Evolutionary conservation across 2,888 invertebrate species (phyloP), one percentile per base, ranked within the genome.

Genomic region (Sphaerophoria taeniata): DNA sequence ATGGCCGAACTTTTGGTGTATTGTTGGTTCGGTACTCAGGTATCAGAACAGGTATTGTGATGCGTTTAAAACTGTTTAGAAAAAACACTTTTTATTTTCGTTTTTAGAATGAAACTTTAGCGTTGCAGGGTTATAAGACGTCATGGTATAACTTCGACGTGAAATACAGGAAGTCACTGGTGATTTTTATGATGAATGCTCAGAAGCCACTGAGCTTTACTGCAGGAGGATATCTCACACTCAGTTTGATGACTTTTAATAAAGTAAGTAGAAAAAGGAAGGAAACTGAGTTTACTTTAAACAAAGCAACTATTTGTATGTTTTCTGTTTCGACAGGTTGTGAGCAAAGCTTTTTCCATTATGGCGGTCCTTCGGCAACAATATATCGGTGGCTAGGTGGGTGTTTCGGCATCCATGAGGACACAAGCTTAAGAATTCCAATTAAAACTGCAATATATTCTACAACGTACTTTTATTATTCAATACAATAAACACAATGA

Each of bases 1-100:
- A 87, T 90, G 14, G 88, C 87, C 1, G 87, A 91, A 43, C 77
- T 91, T 6, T 89, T 90, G 12, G 16, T 89, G 3, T 90, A 90
- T 49, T 90, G 90, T 60, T 90, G 89, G 88, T 89, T 89, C 67
- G 90, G 89, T 14, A 90, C 89, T 72, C 89, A 89, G 53, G 88
- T 89, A 3, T 88, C 86, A 56, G 89, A 88, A 34, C 89, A 89
- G 88, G 89, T 89, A 65, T 6, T 2, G 11, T 36, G 4, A 4
- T 56, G 3, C 33, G n/a, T 5, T 2, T 16, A 0, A 5, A 51
- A 24, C 3, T 24, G 9, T 9, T 7, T 51, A 24, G 7, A 6
- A 39, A 39, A 7, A 3, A 3, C 12, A 11, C 7, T 43, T 14
- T 11, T 43, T 67, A 58, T 34, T 2, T 45, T 16, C n/a, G n/a